Base-by-base conservation (phyloP, 2,888 invertebrate species). In the Lamproptera curius region DNA sequence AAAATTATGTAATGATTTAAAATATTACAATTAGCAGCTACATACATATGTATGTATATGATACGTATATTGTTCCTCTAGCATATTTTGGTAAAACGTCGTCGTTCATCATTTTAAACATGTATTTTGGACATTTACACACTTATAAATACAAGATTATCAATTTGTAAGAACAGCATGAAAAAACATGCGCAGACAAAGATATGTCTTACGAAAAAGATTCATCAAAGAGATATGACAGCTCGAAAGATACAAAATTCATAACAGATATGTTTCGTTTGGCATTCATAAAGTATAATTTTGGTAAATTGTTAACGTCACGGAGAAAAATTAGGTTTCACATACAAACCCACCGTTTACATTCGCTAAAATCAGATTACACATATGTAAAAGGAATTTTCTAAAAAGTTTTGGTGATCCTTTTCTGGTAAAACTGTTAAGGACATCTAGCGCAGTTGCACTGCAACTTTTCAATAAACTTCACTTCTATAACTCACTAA, bases 81-180 rank as follows among this genome's bases (percentile, higher is more conserved):
- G n/a, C n/a, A n/a, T n/a, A n/a, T n/a, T n/a, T n/a, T n/a, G n/a
- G n/a, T n/a, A n/a, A n/a, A n/a, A n/a, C n/a, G n/a, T n/a, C n/a
- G n/a, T n/a, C n/a, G n/a, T n/a, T n/a, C n/a, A n/a, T n/a, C n/a
- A n/a, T n/a, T n/a, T n/a, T n/a, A n/a, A n/a, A n/a, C 70, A 63
- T 72, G 67, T 53, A 47, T 46, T 37, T 34, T 44, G 35, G 38
- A 53, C 56, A 57, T 59, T 61, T 61, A 58, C 61, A 67, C 67
- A 65, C 67, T 56, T 65, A 66, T 58, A 20, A 20, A 3, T 20
- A 20, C 20, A 20, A 20, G 6, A 5, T 20, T 6, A 20, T 20
- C 3, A 20, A 20, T 20, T 20, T 5, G 5, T 16, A 6, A 31
- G 42, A 47, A 42, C 33, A 16, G 11, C 31, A 11, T 13, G n/a